Percentiles rank a stretch among this genome's conserved stretches.
These are phyloP conservation scores for Rhabdophis nuchalis DNA, from an alignment of 2,797 vertebrate species.

Conservation along the genomic window DNA sequence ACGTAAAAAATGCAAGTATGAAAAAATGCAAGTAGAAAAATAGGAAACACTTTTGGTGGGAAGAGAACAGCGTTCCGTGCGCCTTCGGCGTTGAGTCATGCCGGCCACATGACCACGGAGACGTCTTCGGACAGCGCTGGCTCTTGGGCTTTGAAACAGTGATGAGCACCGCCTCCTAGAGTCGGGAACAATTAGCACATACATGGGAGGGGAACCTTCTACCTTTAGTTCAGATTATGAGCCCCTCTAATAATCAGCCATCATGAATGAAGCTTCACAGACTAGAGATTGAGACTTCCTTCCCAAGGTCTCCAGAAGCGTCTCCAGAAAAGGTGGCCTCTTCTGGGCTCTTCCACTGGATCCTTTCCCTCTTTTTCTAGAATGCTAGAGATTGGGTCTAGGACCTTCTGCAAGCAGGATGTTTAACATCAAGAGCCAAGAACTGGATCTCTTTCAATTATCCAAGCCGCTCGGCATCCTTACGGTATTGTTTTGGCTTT, in stretches of 20 bases:
- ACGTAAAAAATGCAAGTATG: too few relatives aligned
- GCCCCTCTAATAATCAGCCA: not conserved
- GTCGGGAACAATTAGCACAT: too few relatives aligned
- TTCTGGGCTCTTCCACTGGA: not conserved
- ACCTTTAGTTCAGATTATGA: not conserved
- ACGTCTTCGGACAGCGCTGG: too few relatives aligned
- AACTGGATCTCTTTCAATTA: fast-evolving
- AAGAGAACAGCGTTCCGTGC: too few relatives aligned
- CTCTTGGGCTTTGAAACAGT: too few relatives aligned
- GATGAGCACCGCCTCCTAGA: too few relatives aligned
- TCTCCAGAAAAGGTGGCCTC: too few relatives aligned
- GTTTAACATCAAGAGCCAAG: fast-evolving
- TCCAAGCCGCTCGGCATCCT: not conserved
- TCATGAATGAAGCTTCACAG: not conserved
- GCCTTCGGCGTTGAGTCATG: too few relatives aligned
- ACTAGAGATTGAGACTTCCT: not conserved
- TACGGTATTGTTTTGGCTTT: not conserved
- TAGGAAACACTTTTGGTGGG: too few relatives aligned
- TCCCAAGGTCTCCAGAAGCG: not conserved
- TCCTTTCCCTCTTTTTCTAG: not conserved
- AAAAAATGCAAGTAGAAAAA: too few relatives aligned
- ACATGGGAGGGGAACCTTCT: too few relatives aligned
- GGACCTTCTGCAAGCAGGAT: not conserved
- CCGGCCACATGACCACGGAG: too few relatives aligned
- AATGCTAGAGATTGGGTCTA: not conserved